phyloP scores from a whole-genome alignment of 2,113 vertebrate genomes.

The Atherinomorus stipes region DNA sequence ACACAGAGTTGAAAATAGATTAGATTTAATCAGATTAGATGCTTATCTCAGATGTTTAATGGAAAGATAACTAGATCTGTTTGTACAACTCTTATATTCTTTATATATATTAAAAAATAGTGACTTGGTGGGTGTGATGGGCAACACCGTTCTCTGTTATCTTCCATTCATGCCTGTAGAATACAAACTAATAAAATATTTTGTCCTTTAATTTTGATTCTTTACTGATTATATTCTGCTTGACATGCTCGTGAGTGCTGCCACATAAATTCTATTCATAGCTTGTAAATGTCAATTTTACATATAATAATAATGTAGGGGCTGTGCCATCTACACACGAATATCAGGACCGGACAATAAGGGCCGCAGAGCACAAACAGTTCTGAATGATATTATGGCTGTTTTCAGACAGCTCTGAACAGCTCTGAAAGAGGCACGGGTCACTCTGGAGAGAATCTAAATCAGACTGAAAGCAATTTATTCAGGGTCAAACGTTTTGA shows the following conservation, averaged over 20 bases:
- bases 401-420: constrained; percentile 5
- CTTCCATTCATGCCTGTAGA: constrained; percentile 37
- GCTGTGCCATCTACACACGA: not conserved
- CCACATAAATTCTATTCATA: not conserved
- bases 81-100: constrained; percentile 6
- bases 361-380: not conserved
- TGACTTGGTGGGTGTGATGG: constrained; percentile 41
- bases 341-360: not conserved
- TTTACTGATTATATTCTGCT: constrained; percentile 25
- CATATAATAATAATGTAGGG: not conserved
- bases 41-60: constrained; percentile 48
- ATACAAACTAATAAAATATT: constrained; percentile 32
- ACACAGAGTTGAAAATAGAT: constrained; percentile 30
- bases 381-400: not conserved
- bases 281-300: not conserved
- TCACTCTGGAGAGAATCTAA: not conserved
- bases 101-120: no score
- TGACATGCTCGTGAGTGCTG: constrained; percentile 10
- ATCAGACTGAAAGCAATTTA: constrained; percentile 29
- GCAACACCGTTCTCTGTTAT: constrained; percentile 35
- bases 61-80: constrained; percentile 33
- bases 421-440: constrained; percentile 25
- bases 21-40: constrained; percentile 15
- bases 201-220: not conserved
- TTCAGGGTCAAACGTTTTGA: constrained; percentile 22